Evolutionary conservation across 2,888 invertebrate species (phyloP), one percentile per base, ranked within the genome.

Genomic region (Diaphora mendica): DNA sequence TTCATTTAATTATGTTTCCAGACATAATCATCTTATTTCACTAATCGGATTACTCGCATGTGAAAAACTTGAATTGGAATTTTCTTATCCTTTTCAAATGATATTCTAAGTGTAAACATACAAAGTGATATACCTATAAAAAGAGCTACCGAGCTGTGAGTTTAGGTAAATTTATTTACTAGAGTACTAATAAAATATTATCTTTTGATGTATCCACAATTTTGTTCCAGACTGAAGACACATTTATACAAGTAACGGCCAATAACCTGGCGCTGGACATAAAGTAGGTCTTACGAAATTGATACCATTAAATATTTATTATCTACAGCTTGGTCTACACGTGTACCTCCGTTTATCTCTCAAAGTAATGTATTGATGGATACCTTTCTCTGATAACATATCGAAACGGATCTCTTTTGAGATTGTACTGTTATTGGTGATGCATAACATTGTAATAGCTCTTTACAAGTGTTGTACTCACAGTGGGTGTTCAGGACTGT

Each of bases 301-400:
- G 75, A 72, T 75, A 23, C 62, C 55, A 44, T 82, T 39, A 68
- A 73, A 75, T 77, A 79, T 79, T 72, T 59, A 77, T 72, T 67
- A 62, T 39, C 72, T 64, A 7, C 26, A 51, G 11, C 35, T 66
- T 33, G 44, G 51, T 35, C 20, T 20, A 17, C 68, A 65, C 20
- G 67, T 68, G 68, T 23, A 68, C 33, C 33, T 64, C 13, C 39
- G 15, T 26, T 30, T 68, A 51, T 23, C 51, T 48, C 51, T 51
- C 68, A 23, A 4, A 51, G 48, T 68, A 30, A 51, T 68, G 30
- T 62, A 30, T 30, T 62, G 62, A 62, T 62, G 62, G 17, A 62
- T 15, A 30, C 26, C 30, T 62, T 26, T 62, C 15, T 62, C 15
- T 30, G n/a, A 59, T 59, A 59, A 59, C 5, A 15, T 26, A 15